A percentile compares a stretch with the other conserved stretches of the same genome.
These are phyloP conservation scores for Drosophila malerkotliana DNA, from an alignment of 1,140 invertebrate genomes.

Conservation along the genomic window DNA sequence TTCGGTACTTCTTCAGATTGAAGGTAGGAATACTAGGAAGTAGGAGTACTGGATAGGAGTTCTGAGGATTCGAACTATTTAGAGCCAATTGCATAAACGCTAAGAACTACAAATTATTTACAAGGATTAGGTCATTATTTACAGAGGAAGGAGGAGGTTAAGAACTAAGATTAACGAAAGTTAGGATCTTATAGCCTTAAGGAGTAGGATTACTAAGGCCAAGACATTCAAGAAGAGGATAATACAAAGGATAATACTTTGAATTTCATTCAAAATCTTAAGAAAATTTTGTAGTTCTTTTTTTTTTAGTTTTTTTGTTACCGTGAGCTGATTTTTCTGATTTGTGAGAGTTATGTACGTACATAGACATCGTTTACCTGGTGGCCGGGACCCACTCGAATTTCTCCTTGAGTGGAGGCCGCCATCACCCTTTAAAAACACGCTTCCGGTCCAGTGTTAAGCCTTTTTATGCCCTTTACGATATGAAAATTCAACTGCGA, in stretches of 20 bases:
- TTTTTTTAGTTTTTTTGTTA: constrained; percentile 77
- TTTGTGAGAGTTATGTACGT: constrained; percentile 86
- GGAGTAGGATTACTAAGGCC: not conserved
- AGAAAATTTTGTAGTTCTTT: constrained; percentile 61
- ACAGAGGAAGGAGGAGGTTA: constrained; percentile 1
- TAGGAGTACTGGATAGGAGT: constrained; percentile 12
- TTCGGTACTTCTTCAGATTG: too few species aligned
- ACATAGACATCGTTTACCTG: constrained; percentile 91
- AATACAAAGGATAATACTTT: constrained; percentile 27
- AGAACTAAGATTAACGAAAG: constrained; percentile 17
- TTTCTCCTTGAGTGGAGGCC: constrained; percentile 95
- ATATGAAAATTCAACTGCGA: constrained; percentile 82
- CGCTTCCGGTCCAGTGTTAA: constrained; percentile 84
- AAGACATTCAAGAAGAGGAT: constrained; percentile 11
- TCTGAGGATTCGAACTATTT: constrained; percentile 29
- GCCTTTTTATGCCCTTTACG: constrained; percentile 83
- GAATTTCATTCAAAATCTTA: not conserved
- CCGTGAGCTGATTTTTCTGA: constrained; percentile 84
- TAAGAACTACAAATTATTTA: constrained; percentile 51
- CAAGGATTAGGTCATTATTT: constrained; percentile 31
- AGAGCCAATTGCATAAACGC: constrained; percentile 45
- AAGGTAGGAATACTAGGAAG: not conserved
- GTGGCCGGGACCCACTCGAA: constrained; percentile 96
- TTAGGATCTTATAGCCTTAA: constrained; percentile 16
- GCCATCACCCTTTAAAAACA: constrained; percentile 84